Conservation (phyloP, 2,888 invertebrate species). For the Tridacna crocea region DNA sequence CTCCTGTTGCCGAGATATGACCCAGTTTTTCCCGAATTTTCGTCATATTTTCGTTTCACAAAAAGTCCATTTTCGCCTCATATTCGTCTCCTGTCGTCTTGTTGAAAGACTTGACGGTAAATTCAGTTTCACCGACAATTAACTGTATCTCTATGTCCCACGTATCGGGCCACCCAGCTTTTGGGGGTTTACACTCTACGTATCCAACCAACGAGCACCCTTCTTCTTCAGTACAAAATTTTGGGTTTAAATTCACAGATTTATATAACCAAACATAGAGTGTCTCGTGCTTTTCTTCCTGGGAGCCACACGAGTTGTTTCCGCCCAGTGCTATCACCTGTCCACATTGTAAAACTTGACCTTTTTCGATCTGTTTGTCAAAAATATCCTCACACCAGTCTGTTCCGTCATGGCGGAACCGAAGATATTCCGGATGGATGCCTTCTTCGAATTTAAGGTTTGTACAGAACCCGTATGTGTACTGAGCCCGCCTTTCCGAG, state of each 20-base stretch:
- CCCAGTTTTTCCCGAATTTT: no score
- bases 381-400: conserved; percentile 31
- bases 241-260: conserved; percentile 26
- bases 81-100: conserved; percentile 28
- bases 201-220: conserved; percentile 30
- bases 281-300: conserved; percentile 23
- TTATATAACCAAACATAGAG: conserved; percentile 23
- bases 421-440: conserved; percentile 28
- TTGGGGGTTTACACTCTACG: conserved; percentile 32
- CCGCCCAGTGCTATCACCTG: conserved; percentile 8
- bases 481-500: conserved; percentile 25
- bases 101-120: conserved; percentile 34
- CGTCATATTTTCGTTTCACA: conserved; percentile 10
- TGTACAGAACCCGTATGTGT: conserved; percentile 40
- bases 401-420: conserved; percentile 27
- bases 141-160: conserved; percentile 24
- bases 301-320: conserved; percentile 15
- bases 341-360: conserved; percentile 27
- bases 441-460: conserved; percentile 20
- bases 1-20: no score
- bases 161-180: conserved; percentile 34
- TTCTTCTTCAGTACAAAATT: conserved; percentile 35
- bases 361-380: conserved; percentile 36
- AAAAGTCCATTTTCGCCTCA: conserved; percentile 38
- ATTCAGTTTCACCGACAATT: conserved; percentile 42